These are phyloP conservation scores for Yponomeuta cagnagella DNA, from an alignment of 2,888 invertebrate genomes.

Conservation along the genomic window DNA sequence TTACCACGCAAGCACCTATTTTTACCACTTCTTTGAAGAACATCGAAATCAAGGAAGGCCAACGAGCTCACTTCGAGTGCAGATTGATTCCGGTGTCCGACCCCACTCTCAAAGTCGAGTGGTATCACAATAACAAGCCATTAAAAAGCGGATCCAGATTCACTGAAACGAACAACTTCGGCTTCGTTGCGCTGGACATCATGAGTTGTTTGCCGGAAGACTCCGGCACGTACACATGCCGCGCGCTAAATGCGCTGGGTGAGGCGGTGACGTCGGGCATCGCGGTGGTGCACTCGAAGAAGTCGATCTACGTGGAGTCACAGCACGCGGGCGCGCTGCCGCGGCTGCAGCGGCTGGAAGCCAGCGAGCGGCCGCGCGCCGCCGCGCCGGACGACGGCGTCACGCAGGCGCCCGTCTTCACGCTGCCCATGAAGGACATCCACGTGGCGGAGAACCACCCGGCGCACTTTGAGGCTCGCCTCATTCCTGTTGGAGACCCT, in stretches of 20 bases:
- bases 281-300: conserved; percentile 87
- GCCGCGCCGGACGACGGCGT: conserved; percentile 88
- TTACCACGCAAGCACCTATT: conserved; percentile 92
- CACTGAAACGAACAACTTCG: conserved; percentile 97
- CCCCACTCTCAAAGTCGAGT: conserved; percentile 94
- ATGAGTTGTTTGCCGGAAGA: conserved; percentile 97
- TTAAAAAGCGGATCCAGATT: conserved; percentile 96
- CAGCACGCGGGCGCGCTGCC: conserved; percentile 91
- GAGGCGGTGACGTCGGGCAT: conserved; percentile 95
- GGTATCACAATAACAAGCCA: conserved; percentile 94
- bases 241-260: conserved; percentile 93
- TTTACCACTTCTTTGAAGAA: conserved; percentile 95
- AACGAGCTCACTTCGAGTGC: conserved; percentile 95
- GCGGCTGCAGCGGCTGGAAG: conserved; percentile 88
- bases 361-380: conserved; percentile 83
- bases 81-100: conserved; percentile 96
- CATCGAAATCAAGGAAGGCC: conserved; percentile 94
- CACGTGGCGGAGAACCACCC: conserved; percentile 93
- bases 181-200: conserved; percentile 97
- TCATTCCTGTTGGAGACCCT: conserved; percentile 96
- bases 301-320: conserved; percentile 90
- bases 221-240: conserved; percentile 95
- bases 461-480: conserved; percentile 93
- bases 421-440: conserved; percentile 91
- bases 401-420: conserved; percentile 94